Evolutionary conservation across 2,888 invertebrate species (phyloP).

Genomic region (Selenia dentaria): DNA sequence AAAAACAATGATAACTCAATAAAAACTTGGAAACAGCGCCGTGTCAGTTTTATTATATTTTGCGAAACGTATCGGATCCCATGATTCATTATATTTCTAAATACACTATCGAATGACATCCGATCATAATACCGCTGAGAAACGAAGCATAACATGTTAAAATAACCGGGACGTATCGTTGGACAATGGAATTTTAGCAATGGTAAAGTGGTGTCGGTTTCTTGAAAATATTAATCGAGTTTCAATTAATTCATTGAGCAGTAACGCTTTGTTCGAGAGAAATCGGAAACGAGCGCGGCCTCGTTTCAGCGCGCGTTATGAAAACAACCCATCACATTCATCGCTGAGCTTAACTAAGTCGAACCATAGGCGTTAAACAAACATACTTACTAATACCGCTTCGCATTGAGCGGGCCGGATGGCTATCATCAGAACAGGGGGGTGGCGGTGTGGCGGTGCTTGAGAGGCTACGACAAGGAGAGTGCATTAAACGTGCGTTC

Average conservation of each 20-base stretch:
- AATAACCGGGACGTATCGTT: slow-evolving; percentile 55
- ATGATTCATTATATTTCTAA: slow-evolving; percentile 77
- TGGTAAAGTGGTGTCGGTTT: slow-evolving; percentile 72
- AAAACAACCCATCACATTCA: slow-evolving; percentile 54
- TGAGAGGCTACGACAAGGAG: slow-evolving; percentile 80
- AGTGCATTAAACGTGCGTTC: slow-evolving; percentile 83
- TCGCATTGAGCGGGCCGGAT: slow-evolving; percentile 64
- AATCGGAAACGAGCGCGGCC: slow-evolving; percentile 58
- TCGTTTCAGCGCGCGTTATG: slow-evolving; percentile 50
- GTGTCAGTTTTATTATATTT: slow-evolving; percentile 43
- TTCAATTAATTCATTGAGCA: slow-evolving; percentile 73
- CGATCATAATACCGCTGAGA: slow-evolving; percentile 73
- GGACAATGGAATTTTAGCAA: slow-evolving; percentile 79
- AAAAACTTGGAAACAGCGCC: slow-evolving; percentile 44
- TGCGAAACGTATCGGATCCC: slow-evolving; percentile 61
- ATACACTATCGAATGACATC: slow-evolving; percentile 75
- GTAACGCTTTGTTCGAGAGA: slow-evolving; percentile 70
- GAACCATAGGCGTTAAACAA: slow-evolving; percentile 53
- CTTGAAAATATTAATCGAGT: slow-evolving; percentile 55
- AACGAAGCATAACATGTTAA: slow-evolving; percentile 54
- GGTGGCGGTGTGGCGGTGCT: slow-evolving; percentile 85
- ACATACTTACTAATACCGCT: slow-evolving; percentile 80
- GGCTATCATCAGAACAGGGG: slow-evolving; percentile 54
- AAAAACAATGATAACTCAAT: slow-evolving; percentile 45
- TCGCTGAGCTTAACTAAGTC: slow-evolving; percentile 66